phyloP scores from a whole-genome alignment of 92 coral and sea anemone species.

The Actinostola sp. region DNA sequence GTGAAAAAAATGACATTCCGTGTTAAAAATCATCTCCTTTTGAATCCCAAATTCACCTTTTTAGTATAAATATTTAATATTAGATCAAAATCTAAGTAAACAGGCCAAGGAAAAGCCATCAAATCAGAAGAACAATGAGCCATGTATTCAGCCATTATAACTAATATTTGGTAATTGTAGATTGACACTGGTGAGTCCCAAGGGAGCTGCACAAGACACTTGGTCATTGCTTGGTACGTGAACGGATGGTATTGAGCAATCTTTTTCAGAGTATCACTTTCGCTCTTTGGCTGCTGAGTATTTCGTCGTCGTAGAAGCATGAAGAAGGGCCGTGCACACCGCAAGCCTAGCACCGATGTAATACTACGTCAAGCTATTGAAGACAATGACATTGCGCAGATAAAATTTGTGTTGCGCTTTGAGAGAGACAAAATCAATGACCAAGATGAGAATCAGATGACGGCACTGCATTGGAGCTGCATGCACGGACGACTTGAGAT shows the following conservation, averaged over 20 bases:
- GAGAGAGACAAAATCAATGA: constrained; percentile 68
- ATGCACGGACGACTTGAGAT: constrained; percentile 74
- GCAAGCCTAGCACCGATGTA: constrained; percentile 35
- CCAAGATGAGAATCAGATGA: constrained; percentile 78
- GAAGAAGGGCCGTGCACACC: neutral
- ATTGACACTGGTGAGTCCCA: constrained; percentile 4
- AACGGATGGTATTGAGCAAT: neutral
- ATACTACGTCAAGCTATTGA: constrained; percentile 77
- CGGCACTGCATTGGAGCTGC: constrained; percentile 81
- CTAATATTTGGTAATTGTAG: constrained; percentile 2
- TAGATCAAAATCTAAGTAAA: constrained; percentile 29
- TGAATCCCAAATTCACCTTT: constrained; percentile 7
- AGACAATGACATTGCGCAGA: constrained; percentile 76
- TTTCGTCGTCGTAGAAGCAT: too few species aligned
- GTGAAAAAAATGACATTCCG: neutral
- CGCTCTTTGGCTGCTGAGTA: too few species aligned
- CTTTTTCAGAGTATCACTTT: too few species aligned
- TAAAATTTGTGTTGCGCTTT: constrained; percentile 70
- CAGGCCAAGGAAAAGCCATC: constrained; percentile 1
- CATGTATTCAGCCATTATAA: constrained; percentile 5
- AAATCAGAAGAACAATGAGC: constrained; percentile 1
- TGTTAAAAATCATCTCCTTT: neutral
- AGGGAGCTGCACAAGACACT: neutral
- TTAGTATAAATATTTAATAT: constrained; percentile 19
- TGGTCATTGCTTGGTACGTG: too few species aligned